Conservation (phyloP, 1,140 invertebrate species). For the Papilio aristodemus region DNA sequence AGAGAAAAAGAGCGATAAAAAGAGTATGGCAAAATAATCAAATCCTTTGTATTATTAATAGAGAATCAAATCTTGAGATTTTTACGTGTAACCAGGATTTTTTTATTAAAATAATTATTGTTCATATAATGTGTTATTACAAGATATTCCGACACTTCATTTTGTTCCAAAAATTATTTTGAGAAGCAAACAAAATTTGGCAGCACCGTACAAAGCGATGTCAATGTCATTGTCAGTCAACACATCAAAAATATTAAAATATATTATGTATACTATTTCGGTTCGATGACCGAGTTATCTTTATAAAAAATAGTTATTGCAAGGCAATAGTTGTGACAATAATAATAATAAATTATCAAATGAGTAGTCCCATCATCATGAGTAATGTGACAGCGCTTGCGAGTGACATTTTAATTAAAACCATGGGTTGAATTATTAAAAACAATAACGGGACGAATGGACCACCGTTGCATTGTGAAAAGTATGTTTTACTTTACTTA, state of each 20-base stretch:
- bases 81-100: too few species aligned
- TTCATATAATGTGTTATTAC: too few species aligned
- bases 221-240: conserved; percentile 20
- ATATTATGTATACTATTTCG: conserved; percentile 14
- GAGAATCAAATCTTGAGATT: too few species aligned
- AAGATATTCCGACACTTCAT: too few species aligned
- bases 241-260: conserved; percentile 15
- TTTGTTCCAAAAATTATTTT: too few species aligned
- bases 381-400: conserved; percentile 30
- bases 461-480: conserved; percentile 37
- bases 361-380: conserved; percentile 12
- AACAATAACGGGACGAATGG: conserved; percentile 40
- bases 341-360: conserved; percentile 13
- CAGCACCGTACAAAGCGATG: not conserved
- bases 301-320: conserved; percentile 40
- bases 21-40: too few species aligned
- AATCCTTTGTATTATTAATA: too few species aligned
- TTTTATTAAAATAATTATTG: too few species aligned
- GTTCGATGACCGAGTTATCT: conserved; percentile 40
- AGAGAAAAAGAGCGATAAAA: too few species aligned
- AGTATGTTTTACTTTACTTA: conserved; percentile 40
- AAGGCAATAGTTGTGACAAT: conserved; percentile 45
- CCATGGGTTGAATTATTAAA: conserved; percentile 28
- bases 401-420: conserved; percentile 17
- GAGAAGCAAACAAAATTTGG: not conserved